Base-by-base conservation (phyloP, 2,113 vertebrate genomes). In the Ophiodon elongatus region DNA sequence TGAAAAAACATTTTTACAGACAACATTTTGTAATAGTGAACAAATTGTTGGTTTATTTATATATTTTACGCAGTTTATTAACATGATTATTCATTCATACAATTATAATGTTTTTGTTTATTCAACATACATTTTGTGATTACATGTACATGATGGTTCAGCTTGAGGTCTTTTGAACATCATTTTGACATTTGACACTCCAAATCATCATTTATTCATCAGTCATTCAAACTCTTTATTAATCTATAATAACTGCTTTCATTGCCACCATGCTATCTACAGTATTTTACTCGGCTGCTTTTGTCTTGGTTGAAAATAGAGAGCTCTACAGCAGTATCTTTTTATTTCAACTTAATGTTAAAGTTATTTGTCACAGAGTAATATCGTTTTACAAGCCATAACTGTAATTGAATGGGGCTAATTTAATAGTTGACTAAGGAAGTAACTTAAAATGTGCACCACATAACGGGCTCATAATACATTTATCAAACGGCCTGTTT, bases 361-460 rank as follows among this genome's bases (percentile, higher is more conserved):
- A 73, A 68, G 9, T 81, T 78, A 73, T 80, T 80, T 35, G n/a
- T 19, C 37, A 43, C 23, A 8, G 37, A 84, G 47, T 71, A 73
- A 65, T 0, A 73, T 57, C 23, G n/a, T 68, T n/a, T 72, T 68
- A 54, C 13, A 52, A 27, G 43, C 66, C 37, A 35, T 72, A 47
- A 72, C 75, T 52, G n/a, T 71, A 63, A 81, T 4, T n/a, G 54
- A 59, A 63, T 31, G 33, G 52, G 41, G 62, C 47, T 37, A 10
- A 77, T 80, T 84, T 77, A 77, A 80, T 45, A 80, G 73, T 39
- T 63, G 21, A 76, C 41, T 45, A 77, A 1, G 41, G 52, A 63
- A 62, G 45, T 62, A 6, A 73, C 60, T 72, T 56, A 2, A 45
- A 52, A 54, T 31, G 57, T 39, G 56, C 31, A 41, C 6, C 23